These are phyloP conservation scores for Mactromeris polynyma DNA, from an alignment of 2,888 invertebrate genomes.

Conservation along the genomic window DNA sequence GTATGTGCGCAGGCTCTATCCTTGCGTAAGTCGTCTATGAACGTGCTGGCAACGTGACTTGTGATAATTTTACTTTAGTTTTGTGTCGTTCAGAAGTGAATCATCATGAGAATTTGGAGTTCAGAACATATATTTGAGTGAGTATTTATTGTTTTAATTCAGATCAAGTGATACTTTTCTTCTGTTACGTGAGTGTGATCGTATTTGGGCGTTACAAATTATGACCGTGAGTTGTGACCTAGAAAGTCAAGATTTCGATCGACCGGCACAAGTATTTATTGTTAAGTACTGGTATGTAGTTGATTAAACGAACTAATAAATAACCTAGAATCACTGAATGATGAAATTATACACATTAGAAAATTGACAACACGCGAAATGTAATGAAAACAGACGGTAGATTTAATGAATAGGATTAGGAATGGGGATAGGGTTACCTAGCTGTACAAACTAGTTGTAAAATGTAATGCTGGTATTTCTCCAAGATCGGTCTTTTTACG, in stretches of 20 bases:
- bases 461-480: no score
- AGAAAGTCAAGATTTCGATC: background rate
- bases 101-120: conserved; percentile 63
- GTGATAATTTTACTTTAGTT: background rate
- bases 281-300: no score
- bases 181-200: background rate
- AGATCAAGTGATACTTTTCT: background rate
- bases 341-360: no score
- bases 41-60: background rate
- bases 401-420: no score
- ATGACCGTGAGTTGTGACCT: background rate
- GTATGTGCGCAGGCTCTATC: background rate
- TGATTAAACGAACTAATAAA: no score
- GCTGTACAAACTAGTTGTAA: no score
- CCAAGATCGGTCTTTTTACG: no score
- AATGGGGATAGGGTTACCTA: no score
- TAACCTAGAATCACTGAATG: no score
- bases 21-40: background rate
- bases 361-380: no score
- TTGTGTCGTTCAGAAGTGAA: background rate
- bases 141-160: conserved; percentile 29
- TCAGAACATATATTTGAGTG: conserved; percentile 67
- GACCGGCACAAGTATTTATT: no score
- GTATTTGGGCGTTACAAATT: background rate
- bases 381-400: no score